phyloP scores from a whole-genome alignment of 1,140 invertebrate genomes.

The Cydia amplana region DNA sequence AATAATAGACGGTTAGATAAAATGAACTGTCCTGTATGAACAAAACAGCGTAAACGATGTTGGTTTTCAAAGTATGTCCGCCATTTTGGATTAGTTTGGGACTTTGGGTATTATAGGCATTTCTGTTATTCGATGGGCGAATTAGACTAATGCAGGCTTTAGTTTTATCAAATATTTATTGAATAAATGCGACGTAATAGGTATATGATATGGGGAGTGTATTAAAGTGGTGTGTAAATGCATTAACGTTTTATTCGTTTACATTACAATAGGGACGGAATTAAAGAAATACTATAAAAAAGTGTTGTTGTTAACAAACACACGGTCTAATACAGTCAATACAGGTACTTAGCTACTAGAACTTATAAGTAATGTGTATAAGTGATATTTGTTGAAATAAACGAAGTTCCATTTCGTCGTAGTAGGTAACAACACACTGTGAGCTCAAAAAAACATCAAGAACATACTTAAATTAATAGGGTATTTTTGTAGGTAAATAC shows the following conservation, averaged over 20 bases:
- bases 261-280: neutral
- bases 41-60: neutral
- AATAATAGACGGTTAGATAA: constrained; percentile 18
- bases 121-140: constrained; percentile 19
- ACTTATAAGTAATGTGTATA: no score
- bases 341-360: no score
- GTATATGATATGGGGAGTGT: neutral
- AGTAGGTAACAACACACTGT: no score
- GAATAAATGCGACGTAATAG: neutral
- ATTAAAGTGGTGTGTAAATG: neutral
- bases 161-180: constrained; percentile 24
- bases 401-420: no score
- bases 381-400: no score
- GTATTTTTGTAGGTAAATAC: no score
- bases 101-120: neutral
- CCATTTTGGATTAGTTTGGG: neutral
- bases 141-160: constrained; percentile 18
- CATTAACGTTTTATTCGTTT: neutral
- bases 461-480: no score
- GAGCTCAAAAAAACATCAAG: no score
- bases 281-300: neutral
- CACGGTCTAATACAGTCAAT: no score
- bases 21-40: neutral
- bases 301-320: neutral
- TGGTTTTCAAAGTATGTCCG: neutral